Percentiles rank a stretch among this genome's conserved stretches.
Evolutionary conservation across 30 jellyfish, hydroid and myxozoan species (phyloP).

Genomic region (Phacellophora camtschatica): DNA sequence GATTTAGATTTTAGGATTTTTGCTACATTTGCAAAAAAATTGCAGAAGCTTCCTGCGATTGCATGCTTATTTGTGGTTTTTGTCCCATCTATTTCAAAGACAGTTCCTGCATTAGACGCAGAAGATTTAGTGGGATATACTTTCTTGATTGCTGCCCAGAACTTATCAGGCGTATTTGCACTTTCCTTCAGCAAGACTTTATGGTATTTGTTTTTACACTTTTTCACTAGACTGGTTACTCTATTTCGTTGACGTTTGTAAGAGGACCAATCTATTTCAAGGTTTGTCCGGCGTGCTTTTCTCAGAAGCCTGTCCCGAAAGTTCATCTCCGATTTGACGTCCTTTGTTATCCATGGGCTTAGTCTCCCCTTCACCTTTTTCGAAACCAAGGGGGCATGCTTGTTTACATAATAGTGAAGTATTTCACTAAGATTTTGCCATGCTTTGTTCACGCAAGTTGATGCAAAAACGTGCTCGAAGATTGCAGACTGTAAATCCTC

Average conservation of each 20-base stretch:
- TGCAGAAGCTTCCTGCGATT: constrained; percentile 35
- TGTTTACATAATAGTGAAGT: constrained; percentile 1
- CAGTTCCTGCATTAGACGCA: constrained; percentile 23
- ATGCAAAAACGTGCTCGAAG: constrained; percentile 11
- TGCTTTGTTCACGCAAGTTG: constrained; percentile 16
- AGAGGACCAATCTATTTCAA: constrained; percentile 1
- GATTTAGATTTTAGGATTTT: constrained; percentile 5
- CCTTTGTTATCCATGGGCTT: constrained; percentile 32
- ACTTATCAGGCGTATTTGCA: constrained; percentile 16
- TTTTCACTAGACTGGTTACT: constrained; percentile 12
- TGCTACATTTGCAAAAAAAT: constrained; percentile 28
- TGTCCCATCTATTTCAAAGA: not conserved
- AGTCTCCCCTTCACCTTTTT: constrained; percentile 30
- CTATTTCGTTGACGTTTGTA: constrained; percentile 16
- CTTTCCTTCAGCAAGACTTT: not conserved
- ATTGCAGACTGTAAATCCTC: constrained; percentile 38
- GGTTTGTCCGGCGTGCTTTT: constrained; percentile 28
- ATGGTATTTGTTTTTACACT: not conserved
- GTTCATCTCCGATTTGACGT: constrained; percentile 31
- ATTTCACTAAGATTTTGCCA: constrained; percentile 19
- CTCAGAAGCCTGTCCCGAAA: constrained; percentile 12
- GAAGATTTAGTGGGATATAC: not conserved
- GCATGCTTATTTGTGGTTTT: constrained; percentile 19
- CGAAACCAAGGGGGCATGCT: constrained; percentile 46
- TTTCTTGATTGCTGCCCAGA: constrained; percentile 42